Evolutionary conservation across 2,888 invertebrate species (phyloP).

Genomic region (Hyppa rectilinea): DNA sequence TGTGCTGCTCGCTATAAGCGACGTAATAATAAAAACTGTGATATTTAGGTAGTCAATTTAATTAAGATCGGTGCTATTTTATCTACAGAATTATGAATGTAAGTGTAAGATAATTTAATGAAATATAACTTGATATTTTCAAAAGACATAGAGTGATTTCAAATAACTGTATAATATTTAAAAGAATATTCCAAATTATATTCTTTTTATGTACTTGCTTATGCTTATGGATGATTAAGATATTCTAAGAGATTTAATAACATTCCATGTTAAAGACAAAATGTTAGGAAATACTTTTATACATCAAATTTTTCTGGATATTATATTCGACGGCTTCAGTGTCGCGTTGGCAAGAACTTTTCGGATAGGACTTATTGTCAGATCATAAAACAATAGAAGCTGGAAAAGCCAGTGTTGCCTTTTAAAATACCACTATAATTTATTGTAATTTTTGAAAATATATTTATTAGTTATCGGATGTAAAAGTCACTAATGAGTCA

Average conservation of each 20-base stretch:
- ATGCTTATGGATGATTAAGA: conserved; percentile 39
- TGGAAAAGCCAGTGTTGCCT: conserved; percentile 9
- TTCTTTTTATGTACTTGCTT: conserved; percentile 10
- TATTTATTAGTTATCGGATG: background rate
- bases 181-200: conserved; percentile 43
- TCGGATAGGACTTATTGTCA: conserved; percentile 8
- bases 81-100: conserved; percentile 22
- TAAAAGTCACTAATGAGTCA: background rate
- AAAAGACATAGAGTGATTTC: conserved; percentile 47
- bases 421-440: background rate
- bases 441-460: background rate
- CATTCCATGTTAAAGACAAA: conserved; percentile 61
- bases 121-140: conserved; percentile 50
- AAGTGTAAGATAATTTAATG: conserved; percentile 29
- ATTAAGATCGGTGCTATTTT: conserved; percentile 53
- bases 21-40: conserved; percentile 80
- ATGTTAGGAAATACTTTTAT: conserved; percentile 29
- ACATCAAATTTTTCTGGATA: conserved; percentile 5
- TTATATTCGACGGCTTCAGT: conserved; percentile 8
- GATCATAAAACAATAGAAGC: background rate
- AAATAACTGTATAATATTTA: conserved; percentile 23
- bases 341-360: background rate
- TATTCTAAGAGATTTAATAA: conserved; percentile 40
- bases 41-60: conserved; percentile 81
- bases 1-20: conserved; percentile 75